Base-by-base conservation (phyloP, 2,888 invertebrate species). In the Spodoptera picta region DNA sequence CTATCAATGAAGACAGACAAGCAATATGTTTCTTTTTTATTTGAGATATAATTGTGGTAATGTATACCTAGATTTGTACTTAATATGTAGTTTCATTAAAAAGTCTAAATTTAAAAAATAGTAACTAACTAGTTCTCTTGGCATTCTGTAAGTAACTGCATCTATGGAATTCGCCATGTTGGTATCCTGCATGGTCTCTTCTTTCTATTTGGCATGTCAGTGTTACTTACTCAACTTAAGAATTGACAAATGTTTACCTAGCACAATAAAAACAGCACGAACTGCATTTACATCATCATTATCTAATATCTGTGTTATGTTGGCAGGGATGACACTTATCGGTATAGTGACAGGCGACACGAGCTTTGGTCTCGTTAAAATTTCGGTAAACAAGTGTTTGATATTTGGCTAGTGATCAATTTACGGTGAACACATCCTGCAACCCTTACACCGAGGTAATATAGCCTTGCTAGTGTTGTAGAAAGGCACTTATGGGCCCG, bases 401-500 rank as follows among this genome's bases (percentile, higher is more conserved):
- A 60, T 64, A 66, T 76, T 74, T 53, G 14, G 63, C 65, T 69
- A 64, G 47, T 69, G 66, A 63, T 79, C 69, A 72, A 73, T 73
- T 64, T 67, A 69, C 48, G 62, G 69, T 71, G 69, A 69, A 72
- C 76, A 74, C 48, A 56, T 72, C 73, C 65, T 65, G 58, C 70
- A 69, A 69, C 70, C 80, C 76, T 74, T 78, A 85, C 83, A 81
- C 73, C 77, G 66, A 78, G 81, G 87, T 83, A 90, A 89, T 90
- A 89, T 91, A 87, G 88, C 85, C 82, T 87, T 73, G 78, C 80
- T 79, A 81, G 84, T 84, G 85, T 85, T 87, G 87, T 90, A 91
- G 92, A 90, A 90, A 93, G 94, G 94, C 94, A 94, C 94, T 94
- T 94, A 94, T 82, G 89, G 87, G 79, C 81, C 82, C 79, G 85